Evolutionary conservation across 1,140 invertebrate species (phyloP), one percentile per base, ranked within the genome.

Genomic region (Bombus polaris): DNA sequence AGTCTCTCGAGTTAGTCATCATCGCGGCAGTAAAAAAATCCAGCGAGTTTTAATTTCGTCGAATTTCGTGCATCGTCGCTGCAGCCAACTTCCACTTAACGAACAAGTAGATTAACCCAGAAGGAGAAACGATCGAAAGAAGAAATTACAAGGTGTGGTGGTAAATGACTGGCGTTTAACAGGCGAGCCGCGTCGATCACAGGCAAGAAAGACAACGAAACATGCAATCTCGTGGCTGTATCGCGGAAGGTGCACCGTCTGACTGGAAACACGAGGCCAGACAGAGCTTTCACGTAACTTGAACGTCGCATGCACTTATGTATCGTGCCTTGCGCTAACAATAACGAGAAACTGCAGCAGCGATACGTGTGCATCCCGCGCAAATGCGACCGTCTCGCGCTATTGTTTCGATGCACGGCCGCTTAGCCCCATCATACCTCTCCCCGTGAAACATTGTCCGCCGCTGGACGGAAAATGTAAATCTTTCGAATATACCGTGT

Each of bases 301-400:
- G 79, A 76, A 80, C 84, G 70, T 78, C 86, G 83, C 77, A 66
- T 78, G 74, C 57, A 79, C 81, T 72, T 82, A 81, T 86, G 73
- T 65, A 70, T 77, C 89, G 86, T 83, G 81, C 83, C 81, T 86
- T 71, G 66, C 85, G 75, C 83, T 86, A 74, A 90, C 87, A 87
- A 83, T 89, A 89, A 59, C 66, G 57, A 85, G 37, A 37, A 62
- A 77, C 37, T 77, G 75, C 57, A 39, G 28, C 75, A 35, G 28
- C 75, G 57, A 62, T 62, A 42, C 35, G 28, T 39, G 57, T 65
- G 57, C 28, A n/a, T 76, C 35, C 53, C n/a, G 39, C 39, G 22
- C 35, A 47, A 13, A 42, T 37, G 47, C 74, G 74, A 37, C 44
- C 74, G 53, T 76, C 53, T 76, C 74, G 75, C 35, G 37, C 57